A percentile compares a stretch with the other conserved stretches of the same genome.
These are phyloP conservation scores for Parotocinclus haroldoi DNA, from an alignment of 2,797 vertebrate genomes.

Conservation along the genomic window DNA sequence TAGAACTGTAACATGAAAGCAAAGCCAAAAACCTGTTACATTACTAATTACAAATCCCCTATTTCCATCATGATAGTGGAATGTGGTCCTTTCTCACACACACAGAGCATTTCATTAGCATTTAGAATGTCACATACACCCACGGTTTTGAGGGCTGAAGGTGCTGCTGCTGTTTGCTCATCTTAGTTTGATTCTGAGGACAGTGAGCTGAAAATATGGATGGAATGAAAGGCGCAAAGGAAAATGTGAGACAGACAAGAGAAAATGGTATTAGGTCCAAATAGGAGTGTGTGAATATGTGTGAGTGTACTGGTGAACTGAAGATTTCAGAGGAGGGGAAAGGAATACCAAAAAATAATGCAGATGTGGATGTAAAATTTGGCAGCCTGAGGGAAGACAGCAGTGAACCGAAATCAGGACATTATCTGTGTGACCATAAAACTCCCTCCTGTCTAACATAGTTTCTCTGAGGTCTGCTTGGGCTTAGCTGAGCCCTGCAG, in stretches of 20 bases:
- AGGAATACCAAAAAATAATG: conserved; percentile 29
- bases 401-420: conserved; percentile 46
- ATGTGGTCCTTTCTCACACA: background rate
- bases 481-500: conserved; percentile 19
- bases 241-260: conserved; percentile 15
- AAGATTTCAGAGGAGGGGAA: conserved; percentile 20
- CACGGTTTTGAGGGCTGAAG: conserved; percentile 13
- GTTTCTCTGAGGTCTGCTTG: background rate
- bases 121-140: conserved; percentile 32
- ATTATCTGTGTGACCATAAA: conserved; percentile 31
- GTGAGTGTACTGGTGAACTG: conserved; percentile 17
- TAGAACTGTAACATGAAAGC: too few species aligned
- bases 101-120: conserved; percentile 16
- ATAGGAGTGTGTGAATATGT: conserved; percentile 2
- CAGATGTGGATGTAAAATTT: conserved; percentile 36
- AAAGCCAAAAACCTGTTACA: too few species aligned
- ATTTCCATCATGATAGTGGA: too few species aligned
- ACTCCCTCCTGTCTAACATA: conserved; percentile 10
- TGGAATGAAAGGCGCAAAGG: background rate
- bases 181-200: conserved; percentile 50
- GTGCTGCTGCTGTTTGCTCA: conserved; percentile 37
- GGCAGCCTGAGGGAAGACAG: conserved; percentile 34
- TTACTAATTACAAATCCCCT: too few species aligned
- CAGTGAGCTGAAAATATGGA: background rate
- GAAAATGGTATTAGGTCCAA: background rate